Evolutionary conservation across 23 tunicate genomes (phyloP).

Genomic region (Botrylloides violaceus): DNA sequence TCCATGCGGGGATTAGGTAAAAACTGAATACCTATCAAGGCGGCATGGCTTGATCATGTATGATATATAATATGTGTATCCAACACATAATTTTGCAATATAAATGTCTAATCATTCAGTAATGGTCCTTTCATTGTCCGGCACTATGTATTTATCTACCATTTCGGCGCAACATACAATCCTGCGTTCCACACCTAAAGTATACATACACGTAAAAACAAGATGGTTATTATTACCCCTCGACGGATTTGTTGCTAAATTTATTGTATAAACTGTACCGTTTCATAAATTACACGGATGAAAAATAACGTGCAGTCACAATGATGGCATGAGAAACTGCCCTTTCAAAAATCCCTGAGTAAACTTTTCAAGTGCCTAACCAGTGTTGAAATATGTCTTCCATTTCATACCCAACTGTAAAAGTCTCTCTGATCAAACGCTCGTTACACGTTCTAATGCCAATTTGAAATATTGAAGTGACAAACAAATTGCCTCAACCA

Average conservation of each 20-base stretch:
- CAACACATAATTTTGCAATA: neutral
- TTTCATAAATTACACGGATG: neutral
- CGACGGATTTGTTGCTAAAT: neutral
- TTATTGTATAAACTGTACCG: neutral
- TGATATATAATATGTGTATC: neutral
- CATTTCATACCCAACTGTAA: neutral
- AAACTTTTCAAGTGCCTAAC: neutral
- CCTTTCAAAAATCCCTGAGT: neutral
- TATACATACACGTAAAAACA: neutral
- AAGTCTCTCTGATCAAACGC: neutral
- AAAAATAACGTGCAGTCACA: no score
- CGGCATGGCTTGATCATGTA: neutral
- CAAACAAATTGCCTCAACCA: no score
- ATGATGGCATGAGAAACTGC: neutral
- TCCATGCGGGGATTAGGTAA: no score
- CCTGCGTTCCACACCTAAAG: neutral
- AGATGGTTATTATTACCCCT: neutral
- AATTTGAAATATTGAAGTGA: neutral
- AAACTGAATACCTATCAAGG: neutral
- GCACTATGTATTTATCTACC: neutral
- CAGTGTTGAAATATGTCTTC: neutral
- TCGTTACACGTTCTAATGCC: neutral
- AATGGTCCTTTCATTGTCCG: slow-evolving; percentile 1
- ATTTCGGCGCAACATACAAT: neutral
- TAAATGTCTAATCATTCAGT: neutral